Evolutionary conservation across 2,113 vertebrate species (phyloP), one percentile per base, ranked within the genome.

Genomic region (Malurus cyaneus): DNA sequence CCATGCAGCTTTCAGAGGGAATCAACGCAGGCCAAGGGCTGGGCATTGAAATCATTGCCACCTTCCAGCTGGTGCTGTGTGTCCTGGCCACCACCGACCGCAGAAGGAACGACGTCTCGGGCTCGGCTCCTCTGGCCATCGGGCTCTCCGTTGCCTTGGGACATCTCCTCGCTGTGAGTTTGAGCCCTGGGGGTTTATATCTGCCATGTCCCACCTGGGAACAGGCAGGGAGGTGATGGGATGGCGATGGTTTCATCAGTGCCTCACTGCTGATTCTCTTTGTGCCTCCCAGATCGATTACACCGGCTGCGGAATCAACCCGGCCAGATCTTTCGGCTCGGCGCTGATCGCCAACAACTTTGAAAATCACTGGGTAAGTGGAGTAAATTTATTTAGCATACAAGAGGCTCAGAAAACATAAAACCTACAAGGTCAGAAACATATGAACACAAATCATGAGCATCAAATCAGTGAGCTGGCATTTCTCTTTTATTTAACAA

Each of bases 271-370:
- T 74, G 47, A 2, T 97, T 83, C 67, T 95, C 70, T 49, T 91
- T 94, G 25, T 47, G 14, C 60, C 32, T 69, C 28, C 15, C 94
- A 99, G 99, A 99, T 99, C 28, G 99, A 99, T 94, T 99, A 98
- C 97, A 99, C 99, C 0, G 99, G 99, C 53, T 99, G 99, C 17
- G 98, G 99, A n/a, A 99, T 99, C 85, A 99, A 99, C 87, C 99
- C 99, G 0, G 99, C 99, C 24, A 98, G 99, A 34, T 99, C 99
- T 49, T 99, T 99, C 1, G 99, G 99, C 26, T 99, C 99, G 0
- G 99, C 99, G 0, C 94, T 99, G 94, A 97, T 99, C 82, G 88
- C 98, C 18, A 97, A 93, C 36, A 54, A 99, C 80, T 99, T 99
- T 84, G 92, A 88, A n/a, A 59, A 99, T 78, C 99, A 99, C 96